Percentiles rank a stretch among this genome's conserved stretches.
Conservation (phyloP, 1,140 invertebrate genomes). For the Drosophila eugracilis region DNA sequence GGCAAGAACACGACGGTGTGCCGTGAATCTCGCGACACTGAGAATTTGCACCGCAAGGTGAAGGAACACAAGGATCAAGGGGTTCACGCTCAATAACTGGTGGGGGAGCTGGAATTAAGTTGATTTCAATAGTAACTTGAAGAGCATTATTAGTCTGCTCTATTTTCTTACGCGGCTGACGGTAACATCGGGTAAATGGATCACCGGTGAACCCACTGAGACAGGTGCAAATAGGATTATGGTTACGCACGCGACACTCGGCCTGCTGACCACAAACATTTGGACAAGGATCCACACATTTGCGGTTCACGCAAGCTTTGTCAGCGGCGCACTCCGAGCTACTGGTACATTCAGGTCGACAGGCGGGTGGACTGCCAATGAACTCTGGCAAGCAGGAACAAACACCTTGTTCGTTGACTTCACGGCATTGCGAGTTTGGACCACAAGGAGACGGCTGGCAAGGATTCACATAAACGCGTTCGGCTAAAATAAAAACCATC, state of each 20-base stretch:
- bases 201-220: slow-evolving; percentile 90
- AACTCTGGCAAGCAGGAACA: slow-evolving; percentile 91
- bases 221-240: slow-evolving; percentile 91
- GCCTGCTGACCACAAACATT: slow-evolving; percentile 92
- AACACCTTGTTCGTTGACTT: slow-evolving; percentile 88
- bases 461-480: slow-evolving; percentile 85
- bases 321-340: slow-evolving; percentile 91
- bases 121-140: not conserved
- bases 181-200: slow-evolving; percentile 85
- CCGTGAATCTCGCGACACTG: slow-evolving; percentile 90
- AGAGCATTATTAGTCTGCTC: slow-evolving; percentile 37
- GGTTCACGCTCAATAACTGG: slow-evolving; percentile 59
- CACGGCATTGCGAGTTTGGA: slow-evolving; percentile 87
- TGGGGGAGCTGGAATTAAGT: slow-evolving; percentile 46
- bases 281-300: slow-evolving; percentile 92
- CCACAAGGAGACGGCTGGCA: slow-evolving; percentile 91
- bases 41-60: slow-evolving; percentile 93
- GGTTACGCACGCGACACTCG: slow-evolving; percentile 90
- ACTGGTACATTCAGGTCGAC: slow-evolving; percentile 90
- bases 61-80: slow-evolving; percentile 90
- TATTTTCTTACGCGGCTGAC: slow-evolving; percentile 85
- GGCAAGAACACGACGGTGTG: slow-evolving; percentile 92
- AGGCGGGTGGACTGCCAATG: slow-evolving; percentile 90
- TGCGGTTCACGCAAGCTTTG: slow-evolving; percentile 92
- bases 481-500: slow-evolving; percentile 55